Base-by-base conservation (phyloP, 1,140 invertebrate species). In the Micrasema longulum region DNA sequence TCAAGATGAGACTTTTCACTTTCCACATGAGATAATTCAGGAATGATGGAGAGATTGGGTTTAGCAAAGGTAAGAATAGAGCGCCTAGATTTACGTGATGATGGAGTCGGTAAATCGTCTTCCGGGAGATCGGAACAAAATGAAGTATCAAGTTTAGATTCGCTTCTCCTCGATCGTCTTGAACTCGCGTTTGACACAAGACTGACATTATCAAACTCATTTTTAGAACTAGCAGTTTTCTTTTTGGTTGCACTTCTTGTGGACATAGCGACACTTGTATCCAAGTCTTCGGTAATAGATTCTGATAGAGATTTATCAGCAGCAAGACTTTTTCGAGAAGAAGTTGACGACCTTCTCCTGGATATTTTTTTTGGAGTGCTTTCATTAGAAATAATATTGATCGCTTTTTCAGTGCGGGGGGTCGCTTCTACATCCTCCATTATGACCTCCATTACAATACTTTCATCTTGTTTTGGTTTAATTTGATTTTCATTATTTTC, bases 11-110 rank as follows among this genome's bases (percentile, higher is more conserved):
- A 64, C 20, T 64, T 68, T 9, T 72, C 20, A 55, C 52, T 69
- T 31, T 84, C 82, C 14, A 81, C 78, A 0, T 74, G 72, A 0
- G 76, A 75, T 6, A 78, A 78, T 73, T 85, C 84, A 0, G 84
- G 82, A 70, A 85, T 85, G n/a, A 81, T 83, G 16, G 81, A 81
- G 52, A 85, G 66, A n/a, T 85, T 83, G 0, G 82, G 76, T 64
- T 82, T 84, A 5, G 72, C 77, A 0, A 66, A 74, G 6, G 52
- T 43, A 22, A 83, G 41, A 16, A 80, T 72, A 0, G 80, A 79
- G 26, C 80, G 81, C 26, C 79, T 77, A 2, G 80, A 78, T 63
- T 81, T 84, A 26, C 80, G 79, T 0, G 57, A 67, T n/a, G 71
- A 69, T n/a, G 74, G 62, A 65, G 76, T 78, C 0, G 60, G 67